phyloP scores from a whole-genome alignment of 2,797 vertebrate species.

The Sebastes vulpes region DNA sequence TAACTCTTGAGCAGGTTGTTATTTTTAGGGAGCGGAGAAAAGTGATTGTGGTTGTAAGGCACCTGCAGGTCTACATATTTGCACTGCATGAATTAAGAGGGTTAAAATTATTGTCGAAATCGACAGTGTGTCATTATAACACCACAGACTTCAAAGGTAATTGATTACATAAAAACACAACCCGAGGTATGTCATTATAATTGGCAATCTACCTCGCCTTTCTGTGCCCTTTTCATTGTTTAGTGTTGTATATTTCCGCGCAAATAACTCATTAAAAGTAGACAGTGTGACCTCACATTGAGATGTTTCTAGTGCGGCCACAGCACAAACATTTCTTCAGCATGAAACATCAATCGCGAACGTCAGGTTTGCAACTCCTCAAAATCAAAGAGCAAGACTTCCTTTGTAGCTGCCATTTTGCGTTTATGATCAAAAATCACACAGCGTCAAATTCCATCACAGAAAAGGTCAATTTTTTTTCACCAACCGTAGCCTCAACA shows the following conservation, averaged over 20 bases:
- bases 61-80: conserved; percentile 25
- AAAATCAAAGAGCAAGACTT: conserved; percentile 25
- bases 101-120: not conserved
- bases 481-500: conserved; percentile 5
- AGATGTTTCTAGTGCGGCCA: not conserved
- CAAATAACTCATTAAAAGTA: conserved; percentile 45
- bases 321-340: not conserved
- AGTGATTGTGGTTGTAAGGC: conserved; percentile 7
- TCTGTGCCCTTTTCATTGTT: conserved; percentile 22
- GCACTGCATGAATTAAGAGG: not conserved
- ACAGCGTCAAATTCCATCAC: conserved; percentile 19
- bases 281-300: not conserved
- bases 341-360: conserved; percentile 5
- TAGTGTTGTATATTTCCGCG: not conserved
- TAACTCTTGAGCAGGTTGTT: conserved; percentile 50
- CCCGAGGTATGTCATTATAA: conserved; percentile 8
- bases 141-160: not conserved
- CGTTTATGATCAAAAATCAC: conserved; percentile 49
- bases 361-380: conserved; percentile 2
- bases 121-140: not conserved
- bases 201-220: not conserved
- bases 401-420: conserved; percentile 39
- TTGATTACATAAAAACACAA: conserved; percentile 1
- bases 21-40: conserved; percentile 51
- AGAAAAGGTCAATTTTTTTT: conserved; percentile 45